Base-by-base conservation (phyloP, 2,888 invertebrate species). In the Nemotelus pantherinus region DNA sequence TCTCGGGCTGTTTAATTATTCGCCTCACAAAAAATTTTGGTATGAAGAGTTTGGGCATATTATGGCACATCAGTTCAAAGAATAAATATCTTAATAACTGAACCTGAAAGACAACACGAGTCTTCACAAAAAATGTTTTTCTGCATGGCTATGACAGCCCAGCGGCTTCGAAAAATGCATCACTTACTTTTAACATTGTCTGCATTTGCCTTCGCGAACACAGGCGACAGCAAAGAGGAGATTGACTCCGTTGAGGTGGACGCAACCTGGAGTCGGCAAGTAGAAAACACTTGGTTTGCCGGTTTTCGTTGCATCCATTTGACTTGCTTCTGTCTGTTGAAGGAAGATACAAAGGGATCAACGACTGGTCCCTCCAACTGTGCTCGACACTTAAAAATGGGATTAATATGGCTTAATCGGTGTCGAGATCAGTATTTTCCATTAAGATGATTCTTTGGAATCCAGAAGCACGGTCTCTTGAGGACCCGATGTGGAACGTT, bases 361-460 rank as follows among this genome's bases (percentile, higher is more conserved):
- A 41, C 55, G 72, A 41, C 60, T 74, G 63, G 50, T 63, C 60
- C 39, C 48, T 60, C 63, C 50, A 63, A 60, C 60, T 60, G 60
- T 63, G 74, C 63, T 74, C 60, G 63, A 50, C 74, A 50, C 74
- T 74, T 74, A 74, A 48, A 74, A 74, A 60, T 74, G 74, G 63
- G 74, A 74, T 74, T 74, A 74, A 74, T 39, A 60, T 43, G 55
- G 70, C 53, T 48, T 74, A 57, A 74, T 74, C 74, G 63, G 43
- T 25, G 74, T 63, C 74, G 74, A 44, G 74, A 74, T 74, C 74
- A 74, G 74, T 6, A 63, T 41, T 50, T 60, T 74, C 74, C 74
- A 74, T 74, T 74, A 74, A 74, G 74, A 48, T 60, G 57, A 60
- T 74, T 74, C 44, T 45, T 74, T 63, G 60, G 41, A 74, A 63